Evolutionary conservation across 2,113 vertebrate genomes (phyloP).

Genomic region (Xiphorhynchus elegans): DNA sequence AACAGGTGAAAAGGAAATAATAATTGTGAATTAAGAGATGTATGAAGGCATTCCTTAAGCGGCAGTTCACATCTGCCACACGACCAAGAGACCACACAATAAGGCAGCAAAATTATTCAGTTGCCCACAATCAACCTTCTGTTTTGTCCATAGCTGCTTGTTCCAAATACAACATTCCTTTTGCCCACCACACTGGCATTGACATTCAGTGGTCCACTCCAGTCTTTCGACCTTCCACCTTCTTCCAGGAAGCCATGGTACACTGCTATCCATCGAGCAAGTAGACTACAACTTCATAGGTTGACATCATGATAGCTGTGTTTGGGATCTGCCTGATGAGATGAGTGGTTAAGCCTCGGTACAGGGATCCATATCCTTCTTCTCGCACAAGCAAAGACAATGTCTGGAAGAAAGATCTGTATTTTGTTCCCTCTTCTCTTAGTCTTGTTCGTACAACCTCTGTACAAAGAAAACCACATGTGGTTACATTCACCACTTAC

Average conservation of each 20-base stretch:
- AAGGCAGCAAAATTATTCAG: slow-evolving; percentile 57
- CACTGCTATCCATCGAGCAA: slow-evolving; percentile 87
- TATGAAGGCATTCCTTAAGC: slow-evolving; percentile 61
- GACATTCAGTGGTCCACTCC: slow-evolving; percentile 74
- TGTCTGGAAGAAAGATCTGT: slow-evolving; percentile 95
- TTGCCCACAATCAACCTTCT: slow-evolving; percentile 57
- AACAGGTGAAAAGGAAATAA: slow-evolving; percentile 49
- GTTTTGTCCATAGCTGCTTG: slow-evolving; percentile 52
- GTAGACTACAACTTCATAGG: slow-evolving; percentile 97
- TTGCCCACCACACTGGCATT: slow-evolving; percentile 43
- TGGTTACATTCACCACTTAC: background rate
- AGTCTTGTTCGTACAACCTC: slow-evolving; percentile 97
- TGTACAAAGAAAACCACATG: slow-evolving; percentile 66
- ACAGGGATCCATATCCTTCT: slow-evolving; percentile 94
- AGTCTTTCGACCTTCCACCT: slow-evolving; percentile 79
- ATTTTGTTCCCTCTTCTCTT: slow-evolving; percentile 98
- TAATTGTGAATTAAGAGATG: slow-evolving; percentile 49
- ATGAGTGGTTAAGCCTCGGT: slow-evolving; percentile 94
- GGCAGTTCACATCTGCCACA: slow-evolving; percentile 24
- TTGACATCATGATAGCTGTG: slow-evolving; percentile 98
- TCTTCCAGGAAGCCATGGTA: background rate
- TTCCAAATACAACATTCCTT: slow-evolving; percentile 50
- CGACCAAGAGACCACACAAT: slow-evolving; percentile 52
- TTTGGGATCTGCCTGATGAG: slow-evolving; percentile 98
- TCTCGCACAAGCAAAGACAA: slow-evolving; percentile 87